Base-by-base conservation (phyloP, 92 coral and sea anemone genomes). In the Pocillopora grandis region DNA sequence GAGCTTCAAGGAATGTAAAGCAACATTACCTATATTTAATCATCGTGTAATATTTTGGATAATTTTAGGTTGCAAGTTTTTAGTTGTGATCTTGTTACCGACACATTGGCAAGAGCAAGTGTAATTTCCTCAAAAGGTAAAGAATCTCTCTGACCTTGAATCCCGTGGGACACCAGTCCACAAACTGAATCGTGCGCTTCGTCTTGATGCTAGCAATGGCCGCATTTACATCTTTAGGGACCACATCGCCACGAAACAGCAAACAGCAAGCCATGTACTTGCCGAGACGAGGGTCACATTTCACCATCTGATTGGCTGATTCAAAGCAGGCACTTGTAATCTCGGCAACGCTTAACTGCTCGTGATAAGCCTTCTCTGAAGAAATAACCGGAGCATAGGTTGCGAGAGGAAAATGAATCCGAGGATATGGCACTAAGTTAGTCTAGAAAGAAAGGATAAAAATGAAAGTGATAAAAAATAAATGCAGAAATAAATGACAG, bases 351-450 rank as follows among this genome's bases (percentile, higher is more conserved):
- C 88, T 90, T 36, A 93, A 56, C 86, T 93, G 94, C 84, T 93
- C 97, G 67, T 93, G 97, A 81, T 93, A 93, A 66, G 97, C 97
- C 62, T 93, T 93, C 92, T 93, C 94, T 58, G 97, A 91, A 12
- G 97, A 93, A 80, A 94, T 94, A 23, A 94, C 96, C 0, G 98
- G 98, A 0, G 98, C 98, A 49, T 94, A 94, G 70, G 98, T 94
- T 61, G 95, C 95, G 84, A 94, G 84, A 17, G 98, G 98, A 77
- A 94, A 94, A 79, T 94, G 98, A 48, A 94, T 94, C 11, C 98
- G 94, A 15, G 98, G 98, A 59, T 94, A 94, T 19, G 98, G 98
- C 27, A 94, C 98, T 91, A 94, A 85, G 78, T 94, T 94, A 62
- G 98, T 94, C 91, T 94, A 92, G 89, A 90, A 90, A 69, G 83